Evolutionary conservation across 2,797 vertebrate species (phyloP).

Genomic region (Calcarius lapponicus): DNA sequence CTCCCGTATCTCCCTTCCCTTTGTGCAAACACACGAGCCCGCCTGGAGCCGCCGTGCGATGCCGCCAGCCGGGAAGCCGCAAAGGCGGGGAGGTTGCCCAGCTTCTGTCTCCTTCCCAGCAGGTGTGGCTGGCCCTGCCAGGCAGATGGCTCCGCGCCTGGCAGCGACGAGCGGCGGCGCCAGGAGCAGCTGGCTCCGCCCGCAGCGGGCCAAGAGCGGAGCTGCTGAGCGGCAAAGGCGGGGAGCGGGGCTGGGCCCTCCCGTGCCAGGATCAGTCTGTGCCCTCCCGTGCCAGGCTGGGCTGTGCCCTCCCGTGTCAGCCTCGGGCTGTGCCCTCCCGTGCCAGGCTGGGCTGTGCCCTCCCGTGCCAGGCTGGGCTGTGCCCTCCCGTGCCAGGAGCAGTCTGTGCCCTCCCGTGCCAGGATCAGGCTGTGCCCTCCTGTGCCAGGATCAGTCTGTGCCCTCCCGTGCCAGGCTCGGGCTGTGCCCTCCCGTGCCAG

Average conservation of each 20-base stretch:
- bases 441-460: too few relatives aligned
- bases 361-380: too few relatives aligned
- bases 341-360: too few relatives aligned
- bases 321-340: too few relatives aligned
- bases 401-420: too few relatives aligned
- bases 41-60: background rate
- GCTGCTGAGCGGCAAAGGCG: background rate
- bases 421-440: too few relatives aligned
- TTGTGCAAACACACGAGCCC: conserved; percentile 36
- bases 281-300: too few relatives aligned
- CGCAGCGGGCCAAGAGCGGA: background rate
- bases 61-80: conserved; percentile 47
- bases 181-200: conserved; percentile 65
- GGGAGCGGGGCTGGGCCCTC: background rate
- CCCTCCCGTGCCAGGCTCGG: too few relatives aligned
- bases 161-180: background rate
- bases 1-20: background rate
- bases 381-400: too few relatives aligned
- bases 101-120: conserved; percentile 70
- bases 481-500: too few relatives aligned
- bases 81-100: conserved; percentile 63
- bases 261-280: too few relatives aligned
- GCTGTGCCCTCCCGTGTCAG: too few relatives aligned
- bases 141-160: conserved; percentile 65
- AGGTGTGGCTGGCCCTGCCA: conserved; percentile 65